Evolutionary conservation across 2,888 invertebrate species (phyloP).

Genomic region (Acanthosepion lycidas): DNA sequence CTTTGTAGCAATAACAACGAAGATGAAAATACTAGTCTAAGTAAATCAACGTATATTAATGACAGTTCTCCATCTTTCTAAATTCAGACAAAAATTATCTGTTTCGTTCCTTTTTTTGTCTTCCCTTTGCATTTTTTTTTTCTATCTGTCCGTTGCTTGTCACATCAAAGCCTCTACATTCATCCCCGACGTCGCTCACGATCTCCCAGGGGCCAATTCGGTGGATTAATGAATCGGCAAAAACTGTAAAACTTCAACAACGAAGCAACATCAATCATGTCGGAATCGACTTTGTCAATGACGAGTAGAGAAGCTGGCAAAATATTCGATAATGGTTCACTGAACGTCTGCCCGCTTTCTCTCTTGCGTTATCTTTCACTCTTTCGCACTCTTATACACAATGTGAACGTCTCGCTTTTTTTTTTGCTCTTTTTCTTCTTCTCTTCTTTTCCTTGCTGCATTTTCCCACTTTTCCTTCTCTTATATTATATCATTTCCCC

Average conservation of each 20-base stretch:
- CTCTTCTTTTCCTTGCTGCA: background rate
- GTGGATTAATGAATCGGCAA: background rate
- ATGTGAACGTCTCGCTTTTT: background rate
- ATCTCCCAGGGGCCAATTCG: background rate
- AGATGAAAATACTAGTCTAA: too few species aligned
- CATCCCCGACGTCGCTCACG: background rate
- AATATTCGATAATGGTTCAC: background rate
- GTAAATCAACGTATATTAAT: too few species aligned
- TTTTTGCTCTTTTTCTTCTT: background rate
- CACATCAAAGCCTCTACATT: background rate
- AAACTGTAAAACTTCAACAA: background rate
- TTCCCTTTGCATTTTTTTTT: too few species aligned
- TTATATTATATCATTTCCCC: too few species aligned
- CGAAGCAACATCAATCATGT: background rate
- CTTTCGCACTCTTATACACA: background rate
- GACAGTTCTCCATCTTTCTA: background rate
- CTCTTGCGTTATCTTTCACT: background rate
- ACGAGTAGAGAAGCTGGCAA: background rate
- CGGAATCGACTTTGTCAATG: slow-evolving; percentile 33
- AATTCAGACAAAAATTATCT: background rate
- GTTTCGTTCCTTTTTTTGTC: background rate
- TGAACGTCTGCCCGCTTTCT: background rate
- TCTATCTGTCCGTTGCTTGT: background rate
- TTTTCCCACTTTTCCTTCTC: too few species aligned
- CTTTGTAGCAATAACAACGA: too few species aligned